A percentile compares a stretch with the other conserved stretches of the same genome.
Conservation (phyloP, 2,888 invertebrate species). For the Polietes domitor region DNA sequence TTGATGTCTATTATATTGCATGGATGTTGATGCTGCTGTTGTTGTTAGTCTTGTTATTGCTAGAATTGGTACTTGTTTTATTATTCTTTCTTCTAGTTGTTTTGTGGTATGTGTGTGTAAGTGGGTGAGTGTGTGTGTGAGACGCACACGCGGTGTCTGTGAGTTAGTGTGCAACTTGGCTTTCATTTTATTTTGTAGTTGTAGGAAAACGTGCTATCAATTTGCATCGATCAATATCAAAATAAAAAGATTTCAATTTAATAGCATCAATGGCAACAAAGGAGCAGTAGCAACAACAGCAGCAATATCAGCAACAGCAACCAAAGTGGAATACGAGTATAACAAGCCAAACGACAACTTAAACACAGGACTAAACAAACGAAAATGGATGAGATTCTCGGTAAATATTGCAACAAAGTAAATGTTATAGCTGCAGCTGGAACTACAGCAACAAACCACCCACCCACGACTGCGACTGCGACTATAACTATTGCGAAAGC, state of each 20-base stretch:
- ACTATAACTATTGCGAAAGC: no score
- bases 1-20: constrained; percentile 10
- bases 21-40: neutral
- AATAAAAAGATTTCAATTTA: constrained; percentile 67
- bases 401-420: constrained; percentile 56
- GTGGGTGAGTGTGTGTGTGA: neutral
- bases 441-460: constrained; percentile 7
- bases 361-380: constrained; percentile 60
- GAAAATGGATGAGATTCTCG: constrained; percentile 66
- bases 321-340: neutral
- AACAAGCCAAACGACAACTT: constrained; percentile 64
- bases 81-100: neutral
- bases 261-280: constrained; percentile 57
- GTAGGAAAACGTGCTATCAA: constrained; percentile 66
- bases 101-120: neutral
- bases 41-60: neutral
- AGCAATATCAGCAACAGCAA: neutral
- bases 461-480: neutral
- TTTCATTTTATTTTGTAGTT: constrained; percentile 39
- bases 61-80: constrained; percentile 10
- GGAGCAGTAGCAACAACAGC: constrained; percentile 11
- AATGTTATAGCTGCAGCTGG: constrained; percentile 53
- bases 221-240: constrained; percentile 70
- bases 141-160: no score
- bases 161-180: neutral